Base-by-base conservation (phyloP, 2,113 vertebrate species). In the Alethe diademata region DNA sequence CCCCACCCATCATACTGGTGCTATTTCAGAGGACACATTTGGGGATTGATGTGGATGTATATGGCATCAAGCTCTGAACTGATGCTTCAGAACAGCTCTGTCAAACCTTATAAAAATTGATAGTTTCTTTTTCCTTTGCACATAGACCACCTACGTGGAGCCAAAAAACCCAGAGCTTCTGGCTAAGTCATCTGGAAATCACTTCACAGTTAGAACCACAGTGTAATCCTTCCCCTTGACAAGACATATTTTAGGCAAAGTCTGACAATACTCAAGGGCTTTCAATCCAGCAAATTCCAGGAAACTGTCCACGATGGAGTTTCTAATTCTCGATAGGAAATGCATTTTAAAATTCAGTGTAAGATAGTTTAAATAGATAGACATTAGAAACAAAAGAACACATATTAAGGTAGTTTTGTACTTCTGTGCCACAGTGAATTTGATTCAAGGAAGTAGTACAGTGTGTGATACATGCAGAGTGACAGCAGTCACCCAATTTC, bases 381-480 rank as follows among this genome's bases (percentile, higher is more conserved):
- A 58, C 26, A 11, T 25, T 3, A 28, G 10, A 11, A 5, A 23
- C 23, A 48, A 14, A 12, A 3, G 3, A 26, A 9, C 8, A 45
- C 2, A 62, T 42, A 42, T 18, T 36, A 47, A 53, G 2, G 11
- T 47, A 48, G 4, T 33, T 56, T 60, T 1, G 0, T 29, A n/a
- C 33, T 64, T 69, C 29, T 47, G 19, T 35, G 83, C n/a, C 40
- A 65, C 4, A 56, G 14, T 51, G 20, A 29, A 25, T 26, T 36
- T 38, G 20, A 61, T 33, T 75, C 2, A 11, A 58, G 8, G 10
- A 38, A 69, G 24, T 8, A 4, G 5, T 38, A 33, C 11, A 66
- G 3, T 3, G 19, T 2, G 3, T 8, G 23, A 47, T 14, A 35
- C 5, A 45, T 2, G 5, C 28, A 48, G 11, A 58, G 33, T 42